Evolutionary conservation across 2,113 vertebrate genomes (phyloP).

Genomic region (Ameiurus melas): DNA sequence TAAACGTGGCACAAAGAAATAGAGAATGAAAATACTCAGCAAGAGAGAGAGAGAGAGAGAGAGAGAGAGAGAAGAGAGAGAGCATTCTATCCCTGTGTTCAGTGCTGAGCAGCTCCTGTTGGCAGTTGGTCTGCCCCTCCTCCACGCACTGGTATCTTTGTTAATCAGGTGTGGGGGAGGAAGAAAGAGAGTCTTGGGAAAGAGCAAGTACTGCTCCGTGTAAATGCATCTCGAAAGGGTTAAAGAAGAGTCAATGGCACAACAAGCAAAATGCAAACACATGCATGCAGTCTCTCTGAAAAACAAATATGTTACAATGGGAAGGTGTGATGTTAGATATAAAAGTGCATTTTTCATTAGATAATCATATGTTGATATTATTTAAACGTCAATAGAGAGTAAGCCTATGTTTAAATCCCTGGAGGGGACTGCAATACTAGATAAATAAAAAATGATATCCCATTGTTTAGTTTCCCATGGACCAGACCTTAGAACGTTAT

Average conservation of each 20-base stretch:
- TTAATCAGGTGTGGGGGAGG: slow-evolving; percentile 60
- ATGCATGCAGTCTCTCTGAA: neutral
- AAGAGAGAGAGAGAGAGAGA: slow-evolving; percentile 4
- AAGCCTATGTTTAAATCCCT: slow-evolving; percentile 24
- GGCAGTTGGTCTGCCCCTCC: slow-evolving; percentile 54
- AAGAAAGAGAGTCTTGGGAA: slow-evolving; percentile 40
- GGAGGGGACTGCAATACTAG: neutral
- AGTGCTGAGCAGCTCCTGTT: slow-evolving; percentile 33
- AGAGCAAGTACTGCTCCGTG: slow-evolving; percentile 34
- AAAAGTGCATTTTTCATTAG: slow-evolving; percentile 22
- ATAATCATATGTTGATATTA: slow-evolving; percentile 46
- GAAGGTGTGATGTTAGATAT: neutral
- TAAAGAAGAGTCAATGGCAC: slow-evolving; percentile 35
- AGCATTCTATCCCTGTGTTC: slow-evolving; percentile 18
- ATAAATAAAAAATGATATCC: slow-evolving; percentile 10
- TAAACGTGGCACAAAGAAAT: slow-evolving; percentile 15
- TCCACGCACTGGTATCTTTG: slow-evolving; percentile 52
- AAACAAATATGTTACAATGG: slow-evolving; percentile 9
- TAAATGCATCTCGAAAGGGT: slow-evolving; percentile 37
- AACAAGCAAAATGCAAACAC: slow-evolving; percentile 40
- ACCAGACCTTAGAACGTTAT: neutral
- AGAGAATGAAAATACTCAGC: slow-evolving; percentile 22
- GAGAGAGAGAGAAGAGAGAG: slow-evolving; percentile 22
- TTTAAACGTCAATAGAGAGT: slow-evolving; percentile 40
- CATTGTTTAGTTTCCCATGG: slow-evolving; percentile 17